Evolutionary conservation across 2,113 vertebrate species (phyloP).

Genomic region (Cygnus atratus): DNA sequence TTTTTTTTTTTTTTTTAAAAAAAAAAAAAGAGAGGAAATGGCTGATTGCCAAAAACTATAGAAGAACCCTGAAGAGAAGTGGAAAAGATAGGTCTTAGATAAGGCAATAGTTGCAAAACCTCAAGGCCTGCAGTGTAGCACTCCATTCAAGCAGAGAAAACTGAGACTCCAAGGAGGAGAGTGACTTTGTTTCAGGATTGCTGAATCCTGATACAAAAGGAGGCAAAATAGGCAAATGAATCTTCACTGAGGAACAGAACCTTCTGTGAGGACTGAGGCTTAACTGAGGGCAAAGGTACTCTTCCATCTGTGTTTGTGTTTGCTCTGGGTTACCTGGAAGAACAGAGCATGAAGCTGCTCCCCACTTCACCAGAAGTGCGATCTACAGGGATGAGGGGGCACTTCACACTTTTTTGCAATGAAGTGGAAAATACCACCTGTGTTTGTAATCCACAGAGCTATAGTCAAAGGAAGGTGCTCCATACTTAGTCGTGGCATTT

Average conservation of each 20-base stretch:
- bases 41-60: not conserved
- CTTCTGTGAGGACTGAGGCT: not conserved
- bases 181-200: not conserved
- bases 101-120: not conserved
- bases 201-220: not conserved
- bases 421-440: not conserved
- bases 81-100: not conserved
- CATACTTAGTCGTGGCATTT: not conserved
- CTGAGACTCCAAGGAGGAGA: fast-evolving
- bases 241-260: not conserved
- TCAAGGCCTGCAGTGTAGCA: not conserved
- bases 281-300: not conserved
- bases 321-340: fast-evolving
- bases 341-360: not conserved
- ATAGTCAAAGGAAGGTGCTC: not conserved
- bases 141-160: not conserved
- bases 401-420: not conserved
- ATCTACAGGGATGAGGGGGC: not conserved
- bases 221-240: not conserved
- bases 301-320: not conserved
- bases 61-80: not conserved
- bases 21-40: not conserved
- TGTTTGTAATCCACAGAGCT: not conserved
- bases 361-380: not conserved
- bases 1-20: no score